phyloP scores from a whole-genome alignment of 92 coral and sea anemone genomes.

The Porites divaricata region DNA sequence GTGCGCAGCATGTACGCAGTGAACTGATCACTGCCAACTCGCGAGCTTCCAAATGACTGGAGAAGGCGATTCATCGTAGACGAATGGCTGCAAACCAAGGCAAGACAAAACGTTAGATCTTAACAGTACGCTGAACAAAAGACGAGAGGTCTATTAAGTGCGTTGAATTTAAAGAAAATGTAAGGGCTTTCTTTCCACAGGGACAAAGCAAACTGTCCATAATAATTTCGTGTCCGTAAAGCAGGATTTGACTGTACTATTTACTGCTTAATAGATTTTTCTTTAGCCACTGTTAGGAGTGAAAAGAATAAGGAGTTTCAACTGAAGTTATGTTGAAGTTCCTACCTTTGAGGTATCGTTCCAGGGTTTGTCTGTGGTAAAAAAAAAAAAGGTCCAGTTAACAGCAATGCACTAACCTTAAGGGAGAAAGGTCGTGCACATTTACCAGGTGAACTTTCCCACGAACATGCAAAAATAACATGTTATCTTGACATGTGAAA shows the following conservation, averaged over 20 bases:
- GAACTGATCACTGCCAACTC: constrained; percentile 67
- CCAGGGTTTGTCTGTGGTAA: constrained; percentile 15
- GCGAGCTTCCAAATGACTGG: constrained; percentile 68
- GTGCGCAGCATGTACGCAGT: constrained; percentile 68
- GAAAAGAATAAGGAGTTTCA: background rate
- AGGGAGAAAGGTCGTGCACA: background rate
- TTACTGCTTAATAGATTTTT: no score
- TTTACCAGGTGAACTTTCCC: no score
- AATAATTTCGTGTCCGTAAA: no score
- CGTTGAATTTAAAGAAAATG: no score
- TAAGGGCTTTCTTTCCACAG: no score
- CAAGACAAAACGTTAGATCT: background rate
- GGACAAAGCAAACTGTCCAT: no score
- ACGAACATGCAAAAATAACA: no score
- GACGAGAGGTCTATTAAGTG: no score
- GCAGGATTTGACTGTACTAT: no score
- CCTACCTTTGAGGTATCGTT: constrained; percentile 22
- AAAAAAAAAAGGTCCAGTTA: background rate
- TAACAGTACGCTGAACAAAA: background rate
- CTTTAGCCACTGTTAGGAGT: no score
- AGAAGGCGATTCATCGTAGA: constrained; percentile 69
- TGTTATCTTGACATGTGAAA: background rate
- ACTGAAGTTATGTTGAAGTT: background rate
- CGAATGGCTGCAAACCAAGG: constrained; percentile 53
- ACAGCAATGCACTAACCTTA: background rate